Evolutionary conservation across 2,113 vertebrate species (phyloP).

Genomic region (Tursiops truncatus): DNA sequence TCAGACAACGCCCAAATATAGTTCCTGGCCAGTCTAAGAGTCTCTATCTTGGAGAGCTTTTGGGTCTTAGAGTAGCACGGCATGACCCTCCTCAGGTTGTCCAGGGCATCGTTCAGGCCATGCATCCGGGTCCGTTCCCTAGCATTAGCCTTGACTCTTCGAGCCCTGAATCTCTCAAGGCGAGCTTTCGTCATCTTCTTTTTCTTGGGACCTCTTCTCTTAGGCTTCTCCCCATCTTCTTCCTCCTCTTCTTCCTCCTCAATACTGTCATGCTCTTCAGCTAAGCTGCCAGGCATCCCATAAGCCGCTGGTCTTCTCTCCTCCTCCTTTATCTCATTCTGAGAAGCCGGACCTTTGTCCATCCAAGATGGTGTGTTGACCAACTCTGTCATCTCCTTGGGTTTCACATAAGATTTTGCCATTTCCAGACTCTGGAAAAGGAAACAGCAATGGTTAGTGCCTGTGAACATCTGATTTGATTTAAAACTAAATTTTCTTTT

Average conservation of each 20-base stretch:
- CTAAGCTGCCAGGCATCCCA: constrained; percentile 83
- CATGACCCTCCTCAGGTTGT: constrained; percentile 94
- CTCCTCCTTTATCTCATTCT: constrained; percentile 88
- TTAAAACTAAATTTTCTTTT: constrained; percentile 37
- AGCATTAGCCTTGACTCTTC: constrained; percentile 95
- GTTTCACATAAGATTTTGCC: constrained; percentile 87
- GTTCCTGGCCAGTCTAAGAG: constrained; percentile 93
- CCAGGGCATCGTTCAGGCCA: constrained; percentile 95
- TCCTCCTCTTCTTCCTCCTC: constrained; percentile 88
- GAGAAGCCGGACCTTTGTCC: constrained; percentile 86
- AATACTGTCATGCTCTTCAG: constrained; percentile 86
- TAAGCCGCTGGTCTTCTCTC: constrained; percentile 81
- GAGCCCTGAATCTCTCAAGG: constrained; percentile 92
- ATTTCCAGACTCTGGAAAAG: constrained; percentile 87
- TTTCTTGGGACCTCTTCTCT: constrained; percentile 96
- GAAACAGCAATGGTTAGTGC: constrained; percentile 30
- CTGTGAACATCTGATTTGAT: not conserved
- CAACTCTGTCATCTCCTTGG: constrained; percentile 88
- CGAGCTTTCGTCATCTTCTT: constrained; percentile 99
- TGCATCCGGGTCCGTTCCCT: constrained; percentile 96
- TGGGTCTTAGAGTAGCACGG: constrained; percentile 99
- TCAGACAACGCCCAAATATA: constrained; percentile 99
- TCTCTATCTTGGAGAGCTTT: constrained; percentile 98
- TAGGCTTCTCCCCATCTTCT: constrained; percentile 89
- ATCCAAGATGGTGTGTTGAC: constrained; percentile 89